phyloP scores from a whole-genome alignment of 1,140 invertebrate genomes.

The Sesamia nonagrioides region DNA sequence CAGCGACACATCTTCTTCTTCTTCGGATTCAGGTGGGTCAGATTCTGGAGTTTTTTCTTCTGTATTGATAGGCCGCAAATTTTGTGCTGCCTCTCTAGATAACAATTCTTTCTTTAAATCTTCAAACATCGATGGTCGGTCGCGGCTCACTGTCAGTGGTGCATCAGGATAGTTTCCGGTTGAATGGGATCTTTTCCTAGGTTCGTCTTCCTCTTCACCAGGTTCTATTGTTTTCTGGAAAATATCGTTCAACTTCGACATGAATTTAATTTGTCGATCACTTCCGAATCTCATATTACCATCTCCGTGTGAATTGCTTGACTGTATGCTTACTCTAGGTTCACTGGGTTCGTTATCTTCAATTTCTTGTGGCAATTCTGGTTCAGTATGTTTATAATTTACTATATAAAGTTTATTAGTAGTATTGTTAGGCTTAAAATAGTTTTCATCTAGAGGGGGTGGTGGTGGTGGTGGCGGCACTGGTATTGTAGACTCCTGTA shows the following conservation, averaged over 20 bases:
- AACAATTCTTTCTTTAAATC: constrained; percentile 77
- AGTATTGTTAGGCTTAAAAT: constrained; percentile 65
- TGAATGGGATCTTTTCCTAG: constrained; percentile 74
- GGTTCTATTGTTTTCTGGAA: constrained; percentile 73
- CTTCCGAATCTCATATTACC: constrained; percentile 78
- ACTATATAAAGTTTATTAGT: constrained; percentile 78
- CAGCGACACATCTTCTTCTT: constrained; percentile 69
- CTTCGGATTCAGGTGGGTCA: constrained; percentile 41
- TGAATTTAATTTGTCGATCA: constrained; percentile 79
- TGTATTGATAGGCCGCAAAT: constrained; percentile 63
- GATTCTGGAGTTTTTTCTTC: constrained; percentile 39
- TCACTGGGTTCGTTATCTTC: constrained; percentile 65
- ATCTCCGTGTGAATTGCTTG: constrained; percentile 74
- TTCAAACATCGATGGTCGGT: constrained; percentile 67
- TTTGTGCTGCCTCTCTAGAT: constrained; percentile 62
- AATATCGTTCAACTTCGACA: constrained; percentile 78
- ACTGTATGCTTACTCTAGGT: constrained; percentile 75
- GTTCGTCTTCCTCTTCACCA: constrained; percentile 66
- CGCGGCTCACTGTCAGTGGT: constrained; percentile 56
- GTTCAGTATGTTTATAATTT: constrained; percentile 63
- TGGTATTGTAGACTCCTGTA: constrained; percentile 71
- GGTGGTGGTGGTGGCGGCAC: constrained; percentile 64
- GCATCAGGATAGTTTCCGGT: constrained; percentile 71
- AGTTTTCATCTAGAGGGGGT: constrained; percentile 71
- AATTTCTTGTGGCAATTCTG: constrained; percentile 54